Base-by-base conservation (phyloP, 2,797 vertebrate species). In the Valencia hispanica region DNA sequence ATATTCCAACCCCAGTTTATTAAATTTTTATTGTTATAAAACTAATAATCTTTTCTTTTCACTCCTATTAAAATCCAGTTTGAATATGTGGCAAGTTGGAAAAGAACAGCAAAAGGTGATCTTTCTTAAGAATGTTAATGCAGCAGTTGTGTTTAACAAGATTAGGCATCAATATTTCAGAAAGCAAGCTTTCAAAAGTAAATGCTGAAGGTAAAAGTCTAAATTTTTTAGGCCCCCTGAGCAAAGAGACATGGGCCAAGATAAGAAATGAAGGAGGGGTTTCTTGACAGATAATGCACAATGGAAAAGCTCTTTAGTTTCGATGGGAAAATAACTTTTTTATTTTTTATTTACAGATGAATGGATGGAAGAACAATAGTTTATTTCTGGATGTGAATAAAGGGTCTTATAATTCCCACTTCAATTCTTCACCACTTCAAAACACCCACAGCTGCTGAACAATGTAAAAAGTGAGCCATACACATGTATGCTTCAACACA, bases 71-170 rank as follows among this genome's bases (percentile, higher is more conserved):
- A 71, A 36, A 17, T 18, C 12, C 14, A 68, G 71, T 18, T 71
- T n/a, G 25, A 36, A 43, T 18, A 61, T 43, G n/a, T 68, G n/a
- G 50, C 25, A 45, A 22, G 8, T 34, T 45, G n/a, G 34, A 75
- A 45, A 63, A 55, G 47, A 68, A 68, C 10, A 7, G 65, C 39
- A 0, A 25, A 74, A 50, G 66, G 57, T 6, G 66, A 43, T 72
- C 72, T 77, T 10, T 75, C 79, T 22, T 79, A 83, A 83, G 77
- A 77, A 85, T 84, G 80, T 72, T 89, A 91, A 91, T 91, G 89
- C 81, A 88, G 63, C 83, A 88, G 81, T 74, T 86, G 81, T 92
- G 89, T 89, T 86, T 75, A 83, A 85, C 88, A 88, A 83, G 85
- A 70, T 77, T 73, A 75, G 0, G 45, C 77, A 84, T 92, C 50